These are phyloP conservation scores for Pristionchus exspectatus DNA, from an alignment of 2,888 invertebrate species.

Conservation along the genomic window DNA sequence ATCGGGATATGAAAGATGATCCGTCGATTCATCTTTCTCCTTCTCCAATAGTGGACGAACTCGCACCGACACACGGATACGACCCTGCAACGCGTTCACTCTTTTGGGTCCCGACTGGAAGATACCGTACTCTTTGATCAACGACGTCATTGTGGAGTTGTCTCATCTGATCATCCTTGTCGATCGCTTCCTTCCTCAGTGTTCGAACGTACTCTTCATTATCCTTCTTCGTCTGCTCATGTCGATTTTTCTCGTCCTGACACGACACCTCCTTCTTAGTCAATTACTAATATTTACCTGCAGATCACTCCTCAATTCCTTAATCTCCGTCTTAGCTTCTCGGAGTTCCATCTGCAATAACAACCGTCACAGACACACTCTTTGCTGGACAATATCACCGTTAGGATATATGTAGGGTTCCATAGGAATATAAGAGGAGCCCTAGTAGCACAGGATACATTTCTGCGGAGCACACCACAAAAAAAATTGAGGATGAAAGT, in stretches of 20 bases:
- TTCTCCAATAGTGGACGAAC: slow-evolving; percentile 60
- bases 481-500: too few species aligned
- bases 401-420: too few species aligned
- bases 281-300: background rate
- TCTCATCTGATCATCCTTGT: slow-evolving; percentile 66
- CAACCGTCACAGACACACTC: too few species aligned
- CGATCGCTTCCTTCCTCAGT: background rate
- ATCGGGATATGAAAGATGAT: slow-evolving; percentile 60
- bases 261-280: background rate
- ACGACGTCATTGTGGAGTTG: slow-evolving; percentile 65
- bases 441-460: too few species aligned
- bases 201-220: too few species aligned
- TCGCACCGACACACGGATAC: slow-evolving; percentile 66
- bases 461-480: too few species aligned
- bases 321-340: background rate
- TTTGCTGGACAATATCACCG: too few species aligned
- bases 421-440: too few species aligned
- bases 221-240: too few species aligned
- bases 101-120: background rate
- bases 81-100: slow-evolving; percentile 59
- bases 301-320: background rate
- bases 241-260: background rate
- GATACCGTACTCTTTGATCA: slow-evolving; percentile 57
- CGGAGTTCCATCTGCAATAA: background rate
- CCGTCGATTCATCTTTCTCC: slow-evolving; percentile 51